Conservation (phyloP, 1,140 invertebrate species). For the Leptopilina clavipes region DNA sequence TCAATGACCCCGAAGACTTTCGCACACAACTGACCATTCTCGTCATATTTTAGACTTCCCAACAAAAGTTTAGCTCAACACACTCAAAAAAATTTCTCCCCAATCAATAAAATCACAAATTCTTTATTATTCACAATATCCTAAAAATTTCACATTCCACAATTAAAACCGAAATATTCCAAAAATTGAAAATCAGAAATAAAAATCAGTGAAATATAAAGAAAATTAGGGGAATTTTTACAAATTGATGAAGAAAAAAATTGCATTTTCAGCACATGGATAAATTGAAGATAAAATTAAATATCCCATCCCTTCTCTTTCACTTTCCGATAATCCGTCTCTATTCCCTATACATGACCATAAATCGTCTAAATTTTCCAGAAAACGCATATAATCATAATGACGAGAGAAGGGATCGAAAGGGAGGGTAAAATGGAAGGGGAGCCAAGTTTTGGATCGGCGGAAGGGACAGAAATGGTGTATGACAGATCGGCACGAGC, state of each 20-base stretch:
- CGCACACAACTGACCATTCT: too few relatives aligned
- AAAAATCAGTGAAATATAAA: too few relatives aligned
- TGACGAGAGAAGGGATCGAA: constrained; percentile 10
- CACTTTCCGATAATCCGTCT: not conserved
- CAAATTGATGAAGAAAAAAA: not conserved
- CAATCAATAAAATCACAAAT: too few relatives aligned
- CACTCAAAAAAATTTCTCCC: too few relatives aligned
- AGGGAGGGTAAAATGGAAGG: constrained; percentile 35
- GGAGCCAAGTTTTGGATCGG: constrained; percentile 38
- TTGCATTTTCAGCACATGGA: not conserved
- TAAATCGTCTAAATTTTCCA: constrained; percentile 20
- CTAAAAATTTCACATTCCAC: too few relatives aligned
- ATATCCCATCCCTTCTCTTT: not conserved
- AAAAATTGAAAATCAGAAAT: too few relatives aligned
- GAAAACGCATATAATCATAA: constrained; percentile 24
- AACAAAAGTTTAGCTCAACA: too few relatives aligned
- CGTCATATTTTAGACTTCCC: too few relatives aligned
- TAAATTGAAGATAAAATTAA: not conserved
- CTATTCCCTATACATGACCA: not conserved
- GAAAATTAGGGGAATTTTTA: too few relatives aligned
- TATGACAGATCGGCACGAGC: constrained; percentile 64
- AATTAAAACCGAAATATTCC: too few relatives aligned
- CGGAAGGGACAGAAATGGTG: constrained; percentile 44
- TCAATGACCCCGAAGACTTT: too few relatives aligned
- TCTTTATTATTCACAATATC: too few relatives aligned